Conservation (phyloP, 2,113 vertebrate species). For the Bettongia penicillata region DNA sequence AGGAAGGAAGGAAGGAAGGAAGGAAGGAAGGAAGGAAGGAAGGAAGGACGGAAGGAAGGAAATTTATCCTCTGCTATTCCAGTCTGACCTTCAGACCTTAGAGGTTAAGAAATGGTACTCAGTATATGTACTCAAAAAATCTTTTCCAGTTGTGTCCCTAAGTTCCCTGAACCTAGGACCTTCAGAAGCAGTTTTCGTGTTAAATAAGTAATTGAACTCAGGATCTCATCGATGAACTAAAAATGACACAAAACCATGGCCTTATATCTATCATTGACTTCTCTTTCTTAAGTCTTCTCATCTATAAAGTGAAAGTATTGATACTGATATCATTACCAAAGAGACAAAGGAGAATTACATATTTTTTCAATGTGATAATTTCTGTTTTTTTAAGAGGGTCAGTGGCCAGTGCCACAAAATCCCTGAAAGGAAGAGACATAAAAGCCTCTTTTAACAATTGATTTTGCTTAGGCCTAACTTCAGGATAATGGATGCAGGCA, state of each 20-base stretch:
- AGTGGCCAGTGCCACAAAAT: not conserved
- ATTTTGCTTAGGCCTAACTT: not conserved
- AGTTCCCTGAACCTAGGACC: not conserved
- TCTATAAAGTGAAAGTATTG: not conserved
- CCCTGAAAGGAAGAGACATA: conserved; percentile 42
- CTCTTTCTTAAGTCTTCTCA: not conserved
- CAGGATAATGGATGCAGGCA: conserved; percentile 46
- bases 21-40: no score
- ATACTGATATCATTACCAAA: not conserved
- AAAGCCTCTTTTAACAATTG: conserved; percentile 51
- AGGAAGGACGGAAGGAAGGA: no score
- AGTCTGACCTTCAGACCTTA: not conserved
- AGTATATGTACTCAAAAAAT: not conserved
- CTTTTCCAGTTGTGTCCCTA: not conserved
- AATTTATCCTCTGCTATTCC: not conserved
- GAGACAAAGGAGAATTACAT: not conserved
- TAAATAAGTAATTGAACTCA: not conserved
- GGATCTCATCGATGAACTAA: not conserved
- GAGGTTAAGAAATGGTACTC: not conserved
- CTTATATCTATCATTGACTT: not conserved
- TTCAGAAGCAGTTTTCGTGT: not conserved
- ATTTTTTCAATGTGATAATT: not conserved
- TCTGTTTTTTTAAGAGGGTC: not conserved
- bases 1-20: not conserved
- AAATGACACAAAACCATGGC: not conserved